phyloP scores from a whole-genome alignment of 1,140 invertebrate species.

The Metaphire vulgaris region DNA sequence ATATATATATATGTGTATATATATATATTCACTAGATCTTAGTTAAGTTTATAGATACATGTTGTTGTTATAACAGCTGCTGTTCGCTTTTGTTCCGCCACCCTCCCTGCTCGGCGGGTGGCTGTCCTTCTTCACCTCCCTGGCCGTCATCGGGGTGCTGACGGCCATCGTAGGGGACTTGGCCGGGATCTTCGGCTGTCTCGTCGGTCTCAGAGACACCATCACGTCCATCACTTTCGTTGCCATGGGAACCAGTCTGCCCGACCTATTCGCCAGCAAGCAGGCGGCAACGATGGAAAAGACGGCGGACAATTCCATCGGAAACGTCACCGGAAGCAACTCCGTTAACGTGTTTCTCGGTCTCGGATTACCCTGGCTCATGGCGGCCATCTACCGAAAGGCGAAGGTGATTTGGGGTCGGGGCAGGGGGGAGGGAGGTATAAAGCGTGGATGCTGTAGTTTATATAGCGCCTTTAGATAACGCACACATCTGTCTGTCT shows the following conservation, averaged over 20 bases:
- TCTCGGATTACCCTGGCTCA: conserved; percentile 61
- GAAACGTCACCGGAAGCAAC: conserved; percentile 56
- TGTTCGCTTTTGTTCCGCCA: conserved; percentile 60
- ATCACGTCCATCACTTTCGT: conserved; percentile 67
- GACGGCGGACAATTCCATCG: conserved; percentile 55
- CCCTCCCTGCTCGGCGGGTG: conserved; percentile 58
- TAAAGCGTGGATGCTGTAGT: too few species aligned
- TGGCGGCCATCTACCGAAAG: conserved; percentile 58
- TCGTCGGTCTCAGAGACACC: conserved; percentile 57
- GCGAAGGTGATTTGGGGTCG: too few species aligned
- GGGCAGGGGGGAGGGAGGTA: too few species aligned
- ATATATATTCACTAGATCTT: too few species aligned
- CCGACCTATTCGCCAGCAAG: conserved; percentile 60
- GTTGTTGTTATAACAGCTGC: too few species aligned
- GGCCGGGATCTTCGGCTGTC: conserved; percentile 61
- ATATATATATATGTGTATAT: too few species aligned
- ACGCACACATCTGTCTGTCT: too few species aligned
- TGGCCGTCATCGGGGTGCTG: conserved; percentile 58
- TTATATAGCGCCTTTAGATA: too few species aligned
- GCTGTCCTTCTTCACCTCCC: conserved; percentile 60
- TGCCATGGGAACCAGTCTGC: conserved; percentile 65
- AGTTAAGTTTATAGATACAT: too few species aligned
- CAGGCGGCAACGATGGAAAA: conserved; percentile 54
- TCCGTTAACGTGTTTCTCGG: conserved; percentile 63
- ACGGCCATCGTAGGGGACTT: conserved; percentile 63